Percentiles rank a stretch among this genome's conserved stretches.
Evolutionary conservation across 1,140 invertebrate species (phyloP).

Genomic region (Drosophila kanapiae): DNA sequence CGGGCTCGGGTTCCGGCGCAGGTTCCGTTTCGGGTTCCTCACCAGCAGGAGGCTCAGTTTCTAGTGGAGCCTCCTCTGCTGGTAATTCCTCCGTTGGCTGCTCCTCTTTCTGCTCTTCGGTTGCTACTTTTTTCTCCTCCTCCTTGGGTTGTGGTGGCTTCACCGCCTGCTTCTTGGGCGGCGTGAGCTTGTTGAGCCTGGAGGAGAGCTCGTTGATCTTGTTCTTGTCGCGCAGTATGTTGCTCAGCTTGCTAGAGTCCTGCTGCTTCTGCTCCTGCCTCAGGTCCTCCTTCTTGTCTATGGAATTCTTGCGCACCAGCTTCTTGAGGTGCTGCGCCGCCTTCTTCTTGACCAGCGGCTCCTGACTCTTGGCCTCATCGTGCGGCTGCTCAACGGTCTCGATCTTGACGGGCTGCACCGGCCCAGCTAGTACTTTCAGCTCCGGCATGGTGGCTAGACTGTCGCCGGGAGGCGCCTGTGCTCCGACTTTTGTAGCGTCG

Average conservation of each 20-base stretch:
- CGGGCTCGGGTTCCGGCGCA: conserved; percentile 19
- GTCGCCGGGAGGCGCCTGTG: conserved; percentile 49
- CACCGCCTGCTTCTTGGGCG: conserved; percentile 59
- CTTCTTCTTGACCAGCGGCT: conserved; percentile 53
- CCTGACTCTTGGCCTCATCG: conserved; percentile 45
- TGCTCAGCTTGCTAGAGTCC: conserved; percentile 47
- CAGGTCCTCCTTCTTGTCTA: conserved; percentile 55
- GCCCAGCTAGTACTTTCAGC: conserved; percentile 73
- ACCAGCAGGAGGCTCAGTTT: background rate
- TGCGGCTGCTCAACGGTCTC: conserved; percentile 66
- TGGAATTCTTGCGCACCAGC: conserved; percentile 70
- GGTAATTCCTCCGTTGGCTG: background rate
- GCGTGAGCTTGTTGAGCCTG: conserved; percentile 61
- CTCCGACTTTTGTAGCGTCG: conserved; percentile 73
- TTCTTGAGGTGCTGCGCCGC: conserved; percentile 63
- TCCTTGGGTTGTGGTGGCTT: conserved; percentile 36
- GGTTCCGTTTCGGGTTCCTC: conserved; percentile 15
- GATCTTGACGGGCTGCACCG: conserved; percentile 77
- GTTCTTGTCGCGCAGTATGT: conserved; percentile 69
- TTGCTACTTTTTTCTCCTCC: conserved; percentile 4
- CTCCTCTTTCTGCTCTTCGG: background rate
- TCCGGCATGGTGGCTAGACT: conserved; percentile 77
- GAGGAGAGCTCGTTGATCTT: conserved; percentile 62
- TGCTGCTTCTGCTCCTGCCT: conserved; percentile 23
- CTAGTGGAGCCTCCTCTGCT: background rate